Base-by-base conservation (phyloP, 2,797 vertebrate genomes). In the Lepilemur ruficaudatus region DNA sequence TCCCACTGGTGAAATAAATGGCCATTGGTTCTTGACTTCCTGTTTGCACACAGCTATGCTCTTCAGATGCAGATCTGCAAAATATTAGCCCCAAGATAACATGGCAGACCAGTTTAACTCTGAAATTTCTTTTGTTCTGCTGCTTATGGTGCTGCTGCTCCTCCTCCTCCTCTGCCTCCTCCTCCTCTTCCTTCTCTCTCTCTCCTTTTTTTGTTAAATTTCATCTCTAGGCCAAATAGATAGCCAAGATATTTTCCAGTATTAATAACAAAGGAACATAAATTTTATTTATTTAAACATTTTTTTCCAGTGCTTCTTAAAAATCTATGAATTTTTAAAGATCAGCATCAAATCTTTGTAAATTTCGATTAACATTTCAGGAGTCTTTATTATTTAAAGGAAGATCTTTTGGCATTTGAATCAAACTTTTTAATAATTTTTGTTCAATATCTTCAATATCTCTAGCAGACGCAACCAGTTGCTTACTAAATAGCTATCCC, bases 1-100 rank as follows among this genome's bases (percentile, higher is more conserved):
- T 98, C 12, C 99, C 99, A 43, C 99, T 99, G 93, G 99, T 99
- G 96, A 99, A 99, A 95, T 98, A 99, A 97, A 99, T 99, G 43
- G 97, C 97, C 98, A 99, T 98, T 11, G 98, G 98, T 32, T 99
- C 99, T 35, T 90, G 97, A 73, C 98, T 99, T 95, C 96, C 98
- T 46, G 99, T 99, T 93, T 98, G 96, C 89, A 98, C 82, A 5
- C 98, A 99, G 50, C 75, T 97, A 84, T 99, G 98, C 22, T 98
- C 96, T 86, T 97, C 97, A 78, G 98, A 98, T 30, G 98, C 98
- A 0, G 89, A 97, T 87, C 99, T 99, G 95, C 5, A 80, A 91
- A 92, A 80, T 38, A 80, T 6, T 61, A 25, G 0, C 65, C 78
- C 13, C n/a, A 90, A 52, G 20, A 75, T 9, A 13, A 46, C 28